A percentile compares a stretch with the other conserved stretches of the same genome.
phyloP scores from a whole-genome alignment of 2,797 vertebrate species.

The Paramormyrops hopkinsi region DNA sequence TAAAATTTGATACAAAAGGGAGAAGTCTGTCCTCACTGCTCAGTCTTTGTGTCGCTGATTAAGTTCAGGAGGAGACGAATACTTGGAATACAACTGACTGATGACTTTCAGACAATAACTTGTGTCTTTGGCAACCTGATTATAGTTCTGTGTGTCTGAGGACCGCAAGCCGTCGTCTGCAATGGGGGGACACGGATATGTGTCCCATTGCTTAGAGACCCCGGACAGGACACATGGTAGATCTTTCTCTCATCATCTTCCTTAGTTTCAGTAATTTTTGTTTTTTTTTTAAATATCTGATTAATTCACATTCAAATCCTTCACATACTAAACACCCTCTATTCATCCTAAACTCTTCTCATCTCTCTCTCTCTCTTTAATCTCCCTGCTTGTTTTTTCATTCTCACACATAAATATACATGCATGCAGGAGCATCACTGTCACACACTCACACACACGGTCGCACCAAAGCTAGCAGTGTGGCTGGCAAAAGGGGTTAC shows the following conservation, averaged over 20 bases:
- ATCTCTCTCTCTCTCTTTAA: not conserved
- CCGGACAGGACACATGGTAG: not conserved
- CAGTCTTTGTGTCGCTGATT: slow-evolving; percentile 16
- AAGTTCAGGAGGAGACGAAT: not conserved
- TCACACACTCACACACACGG: not conserved
- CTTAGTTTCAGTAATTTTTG: not conserved
- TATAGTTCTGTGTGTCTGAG: not conserved
- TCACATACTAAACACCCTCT: not conserved
- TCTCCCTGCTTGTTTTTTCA: not conserved
- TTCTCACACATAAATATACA: not conserved
- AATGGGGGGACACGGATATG: not conserved
- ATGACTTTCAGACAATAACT: slow-evolving; percentile 23
- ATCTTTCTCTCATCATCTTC: not conserved
- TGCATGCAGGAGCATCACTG: not conserved
- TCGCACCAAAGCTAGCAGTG: not conserved
- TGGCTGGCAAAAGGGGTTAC: not conserved
- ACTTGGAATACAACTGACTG: not conserved
- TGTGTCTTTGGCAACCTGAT: slow-evolving; percentile 54
- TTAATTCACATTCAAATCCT: not conserved
- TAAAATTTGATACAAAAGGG: slow-evolving; percentile 62
- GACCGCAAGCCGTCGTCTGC: not conserved
- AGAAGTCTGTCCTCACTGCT: slow-evolving; percentile 29
- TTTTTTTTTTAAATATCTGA: not conserved
- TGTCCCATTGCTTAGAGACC: not conserved
- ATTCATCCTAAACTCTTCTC: not conserved